Base-by-base conservation (phyloP, 2,113 vertebrate species). In the Oncorhynchus nerka region DNA sequence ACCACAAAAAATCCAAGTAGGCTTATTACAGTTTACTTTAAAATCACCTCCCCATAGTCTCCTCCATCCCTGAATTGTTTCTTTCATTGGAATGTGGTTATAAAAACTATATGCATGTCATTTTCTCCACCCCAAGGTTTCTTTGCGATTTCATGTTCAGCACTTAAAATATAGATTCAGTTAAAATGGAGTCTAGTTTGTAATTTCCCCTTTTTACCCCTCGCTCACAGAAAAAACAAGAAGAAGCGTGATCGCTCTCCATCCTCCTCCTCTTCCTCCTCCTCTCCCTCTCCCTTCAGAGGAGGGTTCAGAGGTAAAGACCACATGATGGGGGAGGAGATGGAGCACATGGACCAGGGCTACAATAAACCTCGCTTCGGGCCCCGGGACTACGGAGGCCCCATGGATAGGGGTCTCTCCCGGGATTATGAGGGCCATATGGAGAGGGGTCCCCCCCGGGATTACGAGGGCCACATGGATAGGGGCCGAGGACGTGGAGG, bases 1-100 rank as follows among this genome's bases (percentile, higher is more conserved):
- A 95, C 86, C 96, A 96, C 90, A 99, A 99, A 93, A 99, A 99
- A 83, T 94, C 95, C 75, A 99, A 95, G 93, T 94, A 90, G 0
- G 93, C 81, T 30, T 1, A 8, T 70, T 32, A 45, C 12, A 22
- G 59, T 5, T 62, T 22, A 57, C 55, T 20, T 20, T 20, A 20
- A 26, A 7, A 51, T 30, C 28, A n/a, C 26, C 20, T 20, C 11
- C 39, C 39, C 9, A 45, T 45, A 45, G 39, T 45, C 22, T 28
- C 11, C 24, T 26, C 22, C 62, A 3, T 28, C 26, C 19, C 45
- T 19, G 55, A 57, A 45, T 45, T 45, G 39, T 39, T 39, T 39
- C 0, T 39, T 39, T 39, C 39, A 9, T 39, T 39, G 39, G 9
- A 39, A 39, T 39, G 39, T 39, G 39, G 39, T 45, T 45, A 45